phyloP scores from a whole-genome alignment of 2,113 vertebrate species.

The Engraulis encrasicolus region DNA sequence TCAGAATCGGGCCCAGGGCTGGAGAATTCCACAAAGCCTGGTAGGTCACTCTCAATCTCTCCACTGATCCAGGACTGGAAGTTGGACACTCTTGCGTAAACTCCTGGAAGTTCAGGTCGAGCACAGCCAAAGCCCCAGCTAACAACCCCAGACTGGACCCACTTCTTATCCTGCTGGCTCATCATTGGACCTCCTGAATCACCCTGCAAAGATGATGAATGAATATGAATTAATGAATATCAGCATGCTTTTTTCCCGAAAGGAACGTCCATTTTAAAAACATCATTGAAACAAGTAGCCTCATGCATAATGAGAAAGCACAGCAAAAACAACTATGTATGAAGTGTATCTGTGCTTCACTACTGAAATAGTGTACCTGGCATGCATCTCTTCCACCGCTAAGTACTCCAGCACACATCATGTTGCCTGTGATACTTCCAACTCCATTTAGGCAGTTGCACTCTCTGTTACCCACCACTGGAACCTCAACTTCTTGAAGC shows the following conservation, averaged over 20 bases:
- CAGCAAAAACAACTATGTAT: too few relatives aligned
- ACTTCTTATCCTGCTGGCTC: constrained; percentile 67
- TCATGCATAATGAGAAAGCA: too few relatives aligned
- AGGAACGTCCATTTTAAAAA: too few relatives aligned
- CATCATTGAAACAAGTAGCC: too few relatives aligned
- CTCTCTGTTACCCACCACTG: constrained; percentile 58
- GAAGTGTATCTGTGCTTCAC: too few relatives aligned
- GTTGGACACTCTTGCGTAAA: constrained; percentile 77
- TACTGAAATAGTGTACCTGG: constrained; percentile 35
- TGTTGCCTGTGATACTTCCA: constrained; percentile 63
- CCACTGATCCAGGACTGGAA: constrained; percentile 76
- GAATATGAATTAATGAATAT: too few relatives aligned
- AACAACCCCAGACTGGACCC: constrained; percentile 80
- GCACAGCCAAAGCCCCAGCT: constrained; percentile 81
- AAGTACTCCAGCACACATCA: constrained; percentile 77
- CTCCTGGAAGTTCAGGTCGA: constrained; percentile 78
- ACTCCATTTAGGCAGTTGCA: constrained; percentile 60
- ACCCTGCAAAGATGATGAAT: constrained; percentile 67
- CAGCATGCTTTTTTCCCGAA: too few relatives aligned
- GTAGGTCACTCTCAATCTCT: neutral
- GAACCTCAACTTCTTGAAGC: constrained; percentile 68
- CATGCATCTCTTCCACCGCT: constrained; percentile 74
- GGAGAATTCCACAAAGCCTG: constrained; percentile 35
- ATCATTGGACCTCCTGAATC: constrained; percentile 82
- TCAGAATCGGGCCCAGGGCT: neutral